Evolutionary conservation across 1,140 invertebrate genomes (phyloP), one percentile per base, ranked within the genome.

Genomic region (Aradophagus sp.): DNA sequence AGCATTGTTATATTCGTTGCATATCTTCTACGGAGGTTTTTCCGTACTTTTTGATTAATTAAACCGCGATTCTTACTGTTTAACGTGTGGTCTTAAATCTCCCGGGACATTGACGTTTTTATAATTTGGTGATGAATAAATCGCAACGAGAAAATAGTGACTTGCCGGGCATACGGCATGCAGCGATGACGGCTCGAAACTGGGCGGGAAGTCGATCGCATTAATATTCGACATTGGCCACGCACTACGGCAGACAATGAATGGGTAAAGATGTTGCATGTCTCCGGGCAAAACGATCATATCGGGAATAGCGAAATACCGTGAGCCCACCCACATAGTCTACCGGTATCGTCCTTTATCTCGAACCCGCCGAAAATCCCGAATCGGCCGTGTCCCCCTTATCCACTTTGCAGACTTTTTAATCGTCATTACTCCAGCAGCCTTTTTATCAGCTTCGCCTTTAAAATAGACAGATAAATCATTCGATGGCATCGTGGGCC

Each of bases 181-280:
- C 17, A 52, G 58, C 41, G 59, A 45, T 47, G 48, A 63, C 48
- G 41, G 59, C 34, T 63, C n/a, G 14, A 12, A 44, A 63, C 36
- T 63, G 59, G 59, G 59, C 39, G 47, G 59, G 41, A 45, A 63
- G 39, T 39, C 59, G 48, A 63, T 63, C 48, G 59, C 59, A 63
- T 63, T 53, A 63, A 63, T 63, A 63, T 63, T 63, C 59, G 59
- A 14, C 59, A 63, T 63, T 63, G 59, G 59, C 20, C 48, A 63
- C 59, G 59, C 59, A 63, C 48, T 53, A 34, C 13, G 23, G 39
- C 59, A 47, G 59, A 63, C 59, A 63, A 63, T 63, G 59, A 63
- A 63, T 45, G 47, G 59, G 47, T 63, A 38, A 63, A 63, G 59
- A 63, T 32, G 39, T 52, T 45, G 16, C 5, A 29, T 63, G 48